A percentile compares a stretch with the other conserved stretches of the same genome.
These are phyloP conservation scores for Acholoe squamosa DNA, from an alignment of 2,888 invertebrate species.

Conservation along the genomic window DNA sequence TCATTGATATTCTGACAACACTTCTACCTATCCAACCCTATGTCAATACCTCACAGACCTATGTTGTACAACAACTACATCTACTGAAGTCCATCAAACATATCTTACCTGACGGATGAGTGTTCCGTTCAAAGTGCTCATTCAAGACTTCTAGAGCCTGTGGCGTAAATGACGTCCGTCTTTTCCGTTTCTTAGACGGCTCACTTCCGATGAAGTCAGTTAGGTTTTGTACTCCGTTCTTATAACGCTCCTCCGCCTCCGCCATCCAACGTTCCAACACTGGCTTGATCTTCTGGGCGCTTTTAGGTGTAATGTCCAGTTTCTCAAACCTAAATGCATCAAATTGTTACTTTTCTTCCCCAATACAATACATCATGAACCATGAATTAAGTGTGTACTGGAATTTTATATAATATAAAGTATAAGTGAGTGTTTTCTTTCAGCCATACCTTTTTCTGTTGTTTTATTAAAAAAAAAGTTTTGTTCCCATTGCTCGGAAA, in stretches of 20 bases:
- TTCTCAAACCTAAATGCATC: conserved; percentile 91
- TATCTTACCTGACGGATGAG: conserved; percentile 95
- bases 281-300: conserved; percentile 99
- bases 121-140: conserved; percentile 97
- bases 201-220: conserved; percentile 96
- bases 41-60: too few relatives aligned
- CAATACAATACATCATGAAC: neutral
- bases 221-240: conserved; percentile 90
- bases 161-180: conserved; percentile 98
- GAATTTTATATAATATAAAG: too few relatives aligned
- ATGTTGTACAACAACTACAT: too few relatives aligned
- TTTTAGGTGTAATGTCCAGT: conserved; percentile 99
- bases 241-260: conserved; percentile 97
- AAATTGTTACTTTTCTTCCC: conserved; percentile 22
- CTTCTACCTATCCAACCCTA: too few relatives aligned
- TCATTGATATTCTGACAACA: too few relatives aligned
- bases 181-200: conserved; percentile 97
- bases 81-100: too few relatives aligned
- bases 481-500: too few relatives aligned
- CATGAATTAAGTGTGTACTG: neutral
- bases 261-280: conserved; percentile 99
- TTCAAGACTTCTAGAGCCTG: conserved; percentile 97
- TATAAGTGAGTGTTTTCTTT: too few relatives aligned
- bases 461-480: too few relatives aligned
- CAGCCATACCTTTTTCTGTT: too few relatives aligned